Evolutionary conservation across 2,888 invertebrate genomes (phyloP).

Genomic region (Eretmocerus hayati): DNA sequence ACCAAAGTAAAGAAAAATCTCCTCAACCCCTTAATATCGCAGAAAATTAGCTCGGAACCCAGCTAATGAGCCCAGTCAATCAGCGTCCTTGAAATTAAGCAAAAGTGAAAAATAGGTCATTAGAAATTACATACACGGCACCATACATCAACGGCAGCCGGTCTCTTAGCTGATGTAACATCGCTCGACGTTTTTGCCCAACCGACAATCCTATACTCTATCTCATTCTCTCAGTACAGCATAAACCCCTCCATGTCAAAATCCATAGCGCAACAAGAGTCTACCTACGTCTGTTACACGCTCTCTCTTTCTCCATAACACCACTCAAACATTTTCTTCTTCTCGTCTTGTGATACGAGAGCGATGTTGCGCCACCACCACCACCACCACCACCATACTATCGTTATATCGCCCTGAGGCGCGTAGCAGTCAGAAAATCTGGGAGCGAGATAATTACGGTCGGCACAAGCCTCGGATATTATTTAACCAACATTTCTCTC

Average conservation of each 20-base stretch:
- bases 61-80: too few species aligned
- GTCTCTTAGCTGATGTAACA: too few species aligned
- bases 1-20: too few species aligned
- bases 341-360: constrained; percentile 4
- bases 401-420: constrained; percentile 7
- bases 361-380: not conserved
- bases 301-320: too few species aligned
- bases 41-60: too few species aligned
- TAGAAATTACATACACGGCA: not conserved
- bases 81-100: too few species aligned
- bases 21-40: too few species aligned
- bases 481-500: constrained; percentile 42
- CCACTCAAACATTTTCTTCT: not conserved
- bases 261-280: not conserved
- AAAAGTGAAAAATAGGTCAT: not conserved
- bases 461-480: constrained; percentile 35
- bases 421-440: constrained; percentile 35
- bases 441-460: constrained; percentile 45
- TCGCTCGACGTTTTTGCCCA: not conserved
- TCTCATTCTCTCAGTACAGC: not conserved
- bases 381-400: too few species aligned
- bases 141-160: not conserved
- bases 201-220: not conserved
- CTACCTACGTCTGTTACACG: too few species aligned
- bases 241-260: not conserved